These are phyloP conservation scores for Steromphala cineraria DNA, from an alignment of 2,888 invertebrate genomes.

Conservation along the genomic window DNA sequence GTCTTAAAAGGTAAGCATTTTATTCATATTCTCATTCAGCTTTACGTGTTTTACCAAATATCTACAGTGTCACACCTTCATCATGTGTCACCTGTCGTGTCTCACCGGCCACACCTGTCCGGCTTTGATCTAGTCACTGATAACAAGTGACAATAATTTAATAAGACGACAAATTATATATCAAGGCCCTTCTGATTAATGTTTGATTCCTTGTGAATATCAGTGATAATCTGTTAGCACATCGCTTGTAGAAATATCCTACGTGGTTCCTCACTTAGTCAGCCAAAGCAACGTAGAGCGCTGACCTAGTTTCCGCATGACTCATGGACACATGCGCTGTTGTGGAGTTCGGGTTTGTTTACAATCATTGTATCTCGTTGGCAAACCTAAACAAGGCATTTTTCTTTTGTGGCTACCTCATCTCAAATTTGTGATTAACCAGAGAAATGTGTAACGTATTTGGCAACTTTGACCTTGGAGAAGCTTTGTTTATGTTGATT, in stretches of 20 bases:
- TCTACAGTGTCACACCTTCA: not conserved
- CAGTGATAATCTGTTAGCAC: not conserved
- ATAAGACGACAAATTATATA: not conserved
- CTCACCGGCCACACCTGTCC: not conserved
- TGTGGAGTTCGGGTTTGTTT: not conserved
- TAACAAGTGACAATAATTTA: no score
- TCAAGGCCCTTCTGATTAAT: no score
- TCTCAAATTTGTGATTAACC: not conserved
- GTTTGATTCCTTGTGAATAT: no score
- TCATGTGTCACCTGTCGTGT: not conserved
- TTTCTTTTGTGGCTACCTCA: not conserved
- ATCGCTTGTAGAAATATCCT: not conserved
- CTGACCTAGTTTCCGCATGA: slow-evolving; percentile 9
- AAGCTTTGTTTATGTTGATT: not conserved
- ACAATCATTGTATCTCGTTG: not conserved
- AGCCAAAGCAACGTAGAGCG: not conserved
- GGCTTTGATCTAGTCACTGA: not conserved
- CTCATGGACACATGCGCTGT: not conserved
- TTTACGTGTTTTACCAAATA: not conserved
- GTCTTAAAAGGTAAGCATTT: slow-evolving; percentile 82
- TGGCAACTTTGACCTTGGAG: not conserved
- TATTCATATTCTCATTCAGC: slow-evolving; percentile 43
- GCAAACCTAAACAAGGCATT: not conserved
- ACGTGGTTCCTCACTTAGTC: slow-evolving; percentile 14
- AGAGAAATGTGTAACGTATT: not conserved